Percentiles rank a stretch among this genome's conserved stretches.
phyloP scores from a whole-genome alignment of 64 coral and sea anemone genomes.

The Pachyseris speciosa region DNA sequence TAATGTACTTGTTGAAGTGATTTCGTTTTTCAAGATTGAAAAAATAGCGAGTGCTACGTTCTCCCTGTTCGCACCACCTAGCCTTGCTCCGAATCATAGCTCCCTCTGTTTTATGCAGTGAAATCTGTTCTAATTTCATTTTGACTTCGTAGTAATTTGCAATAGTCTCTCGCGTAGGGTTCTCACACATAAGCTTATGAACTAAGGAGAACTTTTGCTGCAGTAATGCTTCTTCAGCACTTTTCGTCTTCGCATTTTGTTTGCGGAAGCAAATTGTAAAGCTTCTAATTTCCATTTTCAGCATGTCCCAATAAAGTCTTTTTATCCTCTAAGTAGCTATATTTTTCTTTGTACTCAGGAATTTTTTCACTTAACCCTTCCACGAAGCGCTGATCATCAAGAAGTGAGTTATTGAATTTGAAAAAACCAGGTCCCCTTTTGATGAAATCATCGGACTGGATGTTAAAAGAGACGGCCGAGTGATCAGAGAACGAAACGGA shows the following conservation, averaged over 20 bases:
- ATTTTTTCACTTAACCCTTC: constrained; percentile 37
- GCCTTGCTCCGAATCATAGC: neutral
- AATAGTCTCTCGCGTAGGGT: neutral
- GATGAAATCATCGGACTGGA: constrained; percentile 4
- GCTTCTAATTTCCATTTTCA: constrained; percentile 53
- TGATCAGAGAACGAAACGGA: constrained; percentile 17
- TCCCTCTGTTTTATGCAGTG: neutral
- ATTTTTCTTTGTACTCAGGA: constrained; percentile 41
- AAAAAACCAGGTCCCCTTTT: constrained; percentile 67
- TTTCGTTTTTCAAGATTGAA: too few species aligned
- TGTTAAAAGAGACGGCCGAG: constrained; percentile 27
- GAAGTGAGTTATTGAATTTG: constrained; percentile 66
- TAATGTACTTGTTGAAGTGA: too few species aligned
- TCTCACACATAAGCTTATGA: constrained; percentile 2
- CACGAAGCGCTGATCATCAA: constrained; percentile 46
- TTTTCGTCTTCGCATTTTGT: neutral
- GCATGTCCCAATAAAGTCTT: constrained; percentile 41
- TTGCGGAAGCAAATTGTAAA: constrained; percentile 27
- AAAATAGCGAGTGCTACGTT: too few species aligned
- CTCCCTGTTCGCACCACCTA: neutral
- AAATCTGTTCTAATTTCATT: neutral
- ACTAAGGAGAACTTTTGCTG: neutral
- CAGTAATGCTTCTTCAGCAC: neutral
- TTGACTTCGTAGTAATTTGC: neutral
- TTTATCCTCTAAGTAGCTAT: constrained; percentile 38